A percentile compares a stretch with the other conserved stretches of the same genome.
Evolutionary conservation across 1,140 invertebrate genomes (phyloP).

Genomic region (Drusus annulatus): DNA sequence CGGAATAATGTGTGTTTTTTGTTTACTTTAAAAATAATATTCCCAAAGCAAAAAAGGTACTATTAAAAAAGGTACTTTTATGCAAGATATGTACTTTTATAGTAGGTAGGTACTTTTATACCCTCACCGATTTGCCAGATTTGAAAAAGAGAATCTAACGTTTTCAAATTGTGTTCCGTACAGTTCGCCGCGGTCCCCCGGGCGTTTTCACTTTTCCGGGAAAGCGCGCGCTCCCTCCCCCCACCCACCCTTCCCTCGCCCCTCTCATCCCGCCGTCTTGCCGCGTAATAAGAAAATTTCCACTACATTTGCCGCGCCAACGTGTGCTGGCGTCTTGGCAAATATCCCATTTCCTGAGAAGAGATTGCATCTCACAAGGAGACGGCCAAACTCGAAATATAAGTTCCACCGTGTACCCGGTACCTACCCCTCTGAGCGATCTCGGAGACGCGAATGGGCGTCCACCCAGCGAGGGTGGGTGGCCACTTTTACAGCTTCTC

Average conservation of each 20-base stretch:
- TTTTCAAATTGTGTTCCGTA: constrained; percentile 33
- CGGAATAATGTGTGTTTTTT: too few species aligned
- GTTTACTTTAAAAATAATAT: too few species aligned
- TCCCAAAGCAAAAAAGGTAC: too few species aligned
- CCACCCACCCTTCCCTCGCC: constrained; percentile 10
- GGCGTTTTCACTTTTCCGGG: constrained; percentile 55
- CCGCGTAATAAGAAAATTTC: constrained; percentile 59
- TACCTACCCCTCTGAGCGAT: too few species aligned
- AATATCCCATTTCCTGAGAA: constrained; percentile 59
- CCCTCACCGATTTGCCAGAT: constrained; percentile 16
- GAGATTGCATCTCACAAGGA: constrained; percentile 56
- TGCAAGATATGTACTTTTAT: too few species aligned
- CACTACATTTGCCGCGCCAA: constrained; percentile 58
- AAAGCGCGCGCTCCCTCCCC: constrained; percentile 36
- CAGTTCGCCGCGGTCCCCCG: constrained; percentile 33
- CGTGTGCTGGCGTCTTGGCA: constrained; percentile 59
- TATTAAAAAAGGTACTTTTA: too few species aligned
- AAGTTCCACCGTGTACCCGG: not conserved
- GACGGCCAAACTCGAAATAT: constrained; percentile 21
- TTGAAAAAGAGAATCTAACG: constrained; percentile 30
- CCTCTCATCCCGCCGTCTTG: constrained; percentile 22
- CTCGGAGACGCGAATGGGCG: too few species aligned
- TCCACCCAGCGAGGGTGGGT: not conserved
- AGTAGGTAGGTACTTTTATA: too few species aligned
- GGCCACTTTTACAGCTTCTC: not conserved